Base-by-base conservation (phyloP, 2,797 vertebrate species). In the Masticophis lateralis region DNA sequence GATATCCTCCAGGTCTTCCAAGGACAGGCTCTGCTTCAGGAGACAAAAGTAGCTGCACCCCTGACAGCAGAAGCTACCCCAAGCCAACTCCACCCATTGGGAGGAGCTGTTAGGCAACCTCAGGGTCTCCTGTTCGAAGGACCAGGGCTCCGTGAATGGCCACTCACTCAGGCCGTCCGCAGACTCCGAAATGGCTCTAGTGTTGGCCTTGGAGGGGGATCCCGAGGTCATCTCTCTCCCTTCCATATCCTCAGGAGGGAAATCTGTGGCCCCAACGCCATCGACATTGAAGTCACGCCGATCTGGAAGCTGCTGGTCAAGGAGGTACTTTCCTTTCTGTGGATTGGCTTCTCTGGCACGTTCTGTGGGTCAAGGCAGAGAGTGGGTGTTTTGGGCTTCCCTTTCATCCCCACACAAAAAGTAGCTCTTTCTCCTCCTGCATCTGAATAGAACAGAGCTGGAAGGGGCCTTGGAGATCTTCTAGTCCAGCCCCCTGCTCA, bases 251-350 rank as follows among this genome's bases (percentile, higher is more conserved):
- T 3, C 91, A 98, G 98, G 97, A 98, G 97, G 94, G 87, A 97
- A 91, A 95, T 98, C 92, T 98, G 97, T 94, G 98, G 98, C 16
- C 97, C 97, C 90, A 98, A 98, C 86, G 92, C 95, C 92, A 98
- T 98, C 8, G 97, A 98, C 91, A 97, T 98, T 94, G 97, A 98
- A 94, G 96, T 98, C 92, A 95, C 96, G 9, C 98, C 98, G 86
- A 43, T 98, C 95, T 98, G 98, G 98, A 98, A 98, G 95, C 96
- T 98, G 57, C 98, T 98, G 88, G 90, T 98, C 96, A 98, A 98
- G 95, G 98, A 98, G 98, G 98, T 98, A 97, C 55, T 7, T 47
- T 27, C 3, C 74, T 94, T 96, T 96, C 20, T 95, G 0, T 94
- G 94, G 32, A n/a, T 88, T 95, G 27, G 63, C 63, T 66, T 66